A percentile compares a stretch with the other conserved stretches of the same genome.
These are phyloP conservation scores for Sorex fumeus DNA, from an alignment of 2,113 vertebrate genomes.

Conservation along the genomic window DNA sequence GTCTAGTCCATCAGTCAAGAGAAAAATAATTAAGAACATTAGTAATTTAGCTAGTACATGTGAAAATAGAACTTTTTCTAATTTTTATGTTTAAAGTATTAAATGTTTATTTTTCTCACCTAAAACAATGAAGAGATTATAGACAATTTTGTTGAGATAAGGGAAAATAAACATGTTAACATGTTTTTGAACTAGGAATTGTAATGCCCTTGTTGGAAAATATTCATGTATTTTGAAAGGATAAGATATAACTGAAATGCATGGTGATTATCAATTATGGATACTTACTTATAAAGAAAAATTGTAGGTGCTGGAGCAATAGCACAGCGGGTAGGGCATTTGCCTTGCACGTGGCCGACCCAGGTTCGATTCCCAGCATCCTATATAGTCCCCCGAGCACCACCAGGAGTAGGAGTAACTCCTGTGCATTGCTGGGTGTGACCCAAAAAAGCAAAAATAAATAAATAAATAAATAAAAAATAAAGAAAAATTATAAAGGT, in stretches of 20 bases:
- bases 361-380: no score
- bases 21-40: background rate
- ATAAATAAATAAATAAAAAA: no score
- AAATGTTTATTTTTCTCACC: constrained; percentile 5
- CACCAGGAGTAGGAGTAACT: no score
- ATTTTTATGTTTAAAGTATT: constrained; percentile 10
- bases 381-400: no score
- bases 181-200: background rate
- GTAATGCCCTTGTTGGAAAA: background rate
- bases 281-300: background rate
- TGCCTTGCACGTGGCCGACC: no score
- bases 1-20: background rate
- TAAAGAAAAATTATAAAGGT: constrained; percentile 11
- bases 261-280: constrained; percentile 12
- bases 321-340: no score
- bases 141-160: background rate
- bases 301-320: no score
- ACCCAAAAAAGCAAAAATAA: no score
- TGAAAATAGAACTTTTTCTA: background rate
- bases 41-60: background rate
- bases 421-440: no score
- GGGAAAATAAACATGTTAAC: background rate
- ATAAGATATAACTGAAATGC: background rate
- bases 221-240: background rate
- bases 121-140: background rate